These are phyloP conservation scores for Climacteris rufus DNA, from an alignment of 2,113 vertebrate species.

Conservation along the genomic window DNA sequence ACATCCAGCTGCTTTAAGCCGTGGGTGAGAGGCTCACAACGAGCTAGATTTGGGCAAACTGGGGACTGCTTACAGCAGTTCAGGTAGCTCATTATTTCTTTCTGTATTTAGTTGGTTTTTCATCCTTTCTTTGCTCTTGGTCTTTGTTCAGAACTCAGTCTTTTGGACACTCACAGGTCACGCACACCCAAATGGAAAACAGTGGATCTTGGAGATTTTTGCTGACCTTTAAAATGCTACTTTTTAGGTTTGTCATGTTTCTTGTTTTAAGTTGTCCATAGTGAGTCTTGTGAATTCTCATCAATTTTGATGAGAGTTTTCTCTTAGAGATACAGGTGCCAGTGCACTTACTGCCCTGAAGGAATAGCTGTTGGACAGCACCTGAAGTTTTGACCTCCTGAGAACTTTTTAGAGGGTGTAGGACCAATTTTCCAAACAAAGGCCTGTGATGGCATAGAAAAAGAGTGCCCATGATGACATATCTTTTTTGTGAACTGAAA, in stretches of 20 bases:
- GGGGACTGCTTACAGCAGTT: neutral
- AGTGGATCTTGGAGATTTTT: neutral
- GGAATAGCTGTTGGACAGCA: neutral
- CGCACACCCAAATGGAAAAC: neutral
- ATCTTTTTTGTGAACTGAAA: neutral
- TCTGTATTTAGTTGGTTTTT: neutral
- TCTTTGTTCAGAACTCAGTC: neutral
- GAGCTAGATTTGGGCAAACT: neutral
- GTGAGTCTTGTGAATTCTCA: neutral
- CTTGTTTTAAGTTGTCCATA: neutral
- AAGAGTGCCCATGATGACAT: neutral
- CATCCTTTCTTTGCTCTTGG: neutral
- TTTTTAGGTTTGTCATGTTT: neutral
- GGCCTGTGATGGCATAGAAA: neutral
- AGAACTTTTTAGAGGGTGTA: neutral
- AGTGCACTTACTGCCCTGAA: neutral
- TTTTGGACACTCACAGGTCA: neutral
- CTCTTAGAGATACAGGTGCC: neutral
- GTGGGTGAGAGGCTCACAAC: neutral
- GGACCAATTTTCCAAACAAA: neutral
- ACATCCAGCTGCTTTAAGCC: neutral
- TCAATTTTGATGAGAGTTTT: neutral
- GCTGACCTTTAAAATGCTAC: neutral
- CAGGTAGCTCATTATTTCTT: neutral
- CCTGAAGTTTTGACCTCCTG: neutral